phyloP scores from a whole-genome alignment of 2,888 invertebrate species.

The Formica aserva region DNA sequence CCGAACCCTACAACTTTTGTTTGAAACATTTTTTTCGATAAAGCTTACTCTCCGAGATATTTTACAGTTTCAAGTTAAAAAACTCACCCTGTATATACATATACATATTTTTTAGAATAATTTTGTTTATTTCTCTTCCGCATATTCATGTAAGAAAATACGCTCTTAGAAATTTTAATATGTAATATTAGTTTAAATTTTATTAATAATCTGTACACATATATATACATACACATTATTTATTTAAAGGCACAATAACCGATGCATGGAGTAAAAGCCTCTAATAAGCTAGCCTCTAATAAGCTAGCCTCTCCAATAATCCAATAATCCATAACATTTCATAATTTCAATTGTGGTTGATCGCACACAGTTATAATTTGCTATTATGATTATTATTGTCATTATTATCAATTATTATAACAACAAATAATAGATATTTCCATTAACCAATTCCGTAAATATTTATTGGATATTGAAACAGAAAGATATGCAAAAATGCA shows the following conservation, averaged over 20 bases:
- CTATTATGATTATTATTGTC: not conserved
- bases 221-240: not conserved
- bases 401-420: not conserved
- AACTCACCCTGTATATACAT: no score
- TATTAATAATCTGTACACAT: not conserved
- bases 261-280: not conserved
- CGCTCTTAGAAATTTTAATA: not conserved
- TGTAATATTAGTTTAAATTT: not conserved
- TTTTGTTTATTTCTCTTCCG: not conserved
- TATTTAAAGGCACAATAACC: not conserved
- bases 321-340: not conserved
- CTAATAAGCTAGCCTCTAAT: not conserved
- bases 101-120: not conserved
- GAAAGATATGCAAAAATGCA: not conserved
- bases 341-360: slow-evolving; percentile 9
- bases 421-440: not conserved
- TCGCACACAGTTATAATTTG: not conserved
- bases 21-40: no score
- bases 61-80: no score
- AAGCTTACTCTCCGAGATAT: no score
- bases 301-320: not conserved
- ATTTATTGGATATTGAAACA: not conserved
- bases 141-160: not conserved
- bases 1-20: no score
- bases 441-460: not conserved